Evolutionary conservation across 2,797 vertebrate species (phyloP).

Genomic region (Todus mexicanus): DNA sequence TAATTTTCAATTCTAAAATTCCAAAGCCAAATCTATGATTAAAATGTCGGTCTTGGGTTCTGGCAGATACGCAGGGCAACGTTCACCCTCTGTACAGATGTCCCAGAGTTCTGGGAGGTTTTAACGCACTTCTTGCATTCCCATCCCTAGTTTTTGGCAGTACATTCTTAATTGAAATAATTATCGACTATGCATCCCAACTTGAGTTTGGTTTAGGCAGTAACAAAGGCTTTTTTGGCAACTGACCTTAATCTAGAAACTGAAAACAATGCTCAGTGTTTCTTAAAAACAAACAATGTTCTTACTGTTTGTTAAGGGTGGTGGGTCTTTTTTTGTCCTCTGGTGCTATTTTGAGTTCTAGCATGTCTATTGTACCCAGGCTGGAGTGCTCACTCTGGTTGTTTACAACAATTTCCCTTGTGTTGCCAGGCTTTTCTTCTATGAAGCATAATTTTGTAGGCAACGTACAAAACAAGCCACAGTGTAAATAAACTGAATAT

Average conservation of each 20-base stretch:
- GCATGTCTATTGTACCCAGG: conserved; percentile 10
- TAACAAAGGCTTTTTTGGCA: conserved; percentile 22
- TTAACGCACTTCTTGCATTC: neutral
- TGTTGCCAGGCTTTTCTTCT: conserved; percentile 35
- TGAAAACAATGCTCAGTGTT: conserved; percentile 35
- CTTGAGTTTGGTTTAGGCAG: conserved; percentile 5
- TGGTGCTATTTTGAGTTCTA: conserved; percentile 48
- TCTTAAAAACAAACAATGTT: conserved; percentile 50
- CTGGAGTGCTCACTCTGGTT: neutral
- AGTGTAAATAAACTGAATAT: conserved; percentile 21
- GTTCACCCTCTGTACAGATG: neutral
- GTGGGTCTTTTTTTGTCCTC: neutral
- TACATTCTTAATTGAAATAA: neutral
- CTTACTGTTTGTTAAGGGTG: conserved; percentile 22
- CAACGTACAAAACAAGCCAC: neutral
- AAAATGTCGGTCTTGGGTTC: neutral
- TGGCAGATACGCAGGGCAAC: neutral
- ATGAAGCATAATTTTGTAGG: conserved; percentile 5
- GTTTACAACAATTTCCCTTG: conserved; percentile 28
- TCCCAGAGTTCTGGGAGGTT: neutral
- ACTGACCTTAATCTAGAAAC: conserved; percentile 11
- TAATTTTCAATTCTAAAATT: neutral
- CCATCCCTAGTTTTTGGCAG: neutral
- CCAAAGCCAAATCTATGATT: neutral
- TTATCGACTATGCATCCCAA: neutral